Base-by-base conservation (phyloP, 2,113 vertebrate genomes). In the Passer montanus region DNA sequence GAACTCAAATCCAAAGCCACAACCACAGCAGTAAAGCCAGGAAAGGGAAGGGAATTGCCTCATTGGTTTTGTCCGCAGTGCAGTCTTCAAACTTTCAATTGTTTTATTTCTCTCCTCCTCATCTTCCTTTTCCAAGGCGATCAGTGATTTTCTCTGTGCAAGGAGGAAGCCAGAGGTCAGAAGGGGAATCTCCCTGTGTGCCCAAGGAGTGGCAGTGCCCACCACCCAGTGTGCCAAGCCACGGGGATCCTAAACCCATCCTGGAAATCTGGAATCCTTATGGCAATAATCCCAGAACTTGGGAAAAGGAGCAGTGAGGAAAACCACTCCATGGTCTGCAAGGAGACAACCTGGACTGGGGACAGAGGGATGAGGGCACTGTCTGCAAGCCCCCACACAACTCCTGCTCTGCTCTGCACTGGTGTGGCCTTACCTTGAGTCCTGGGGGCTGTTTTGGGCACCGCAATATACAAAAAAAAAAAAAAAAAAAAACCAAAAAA, bases 31-130 rank as follows among this genome's bases (percentile, higher is more conserved):
- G 44, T 20, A 46, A 46, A 19, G 44, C 19, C 19, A 46, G 44
- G 44, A 19, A 46, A 46, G 4, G 8, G 49, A 90, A 95, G 46
- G 50, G 67, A 90, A 87, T 96, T 95, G 98, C 99, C 99, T 99
- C 99, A 99, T 99, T 14, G 99, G 99, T 95, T 99, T 99, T 2
- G 99, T 99, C 96, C 99, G 97, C 87, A 99, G 98, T 82, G 99
- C 99, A 0, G 99, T 99, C 98, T 99, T 99, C 94, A 99, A 97
- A 96, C 98, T 99, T 96, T 99, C 99, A 3, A 99, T 99, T 33
- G 99, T 99, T 98, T 99, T 99, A 95, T 99, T 99, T 79, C 99
- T 99, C 94, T 99, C 99, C 81, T 99, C 99, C 89, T 99, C 99
- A 0, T 99, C 99, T 93, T 99, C 99, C 78, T 99, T 99, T 90